These are phyloP conservation scores for Steinernema khuongi DNA, from an alignment of 1,140 invertebrate species.

Conservation along the genomic window DNA sequence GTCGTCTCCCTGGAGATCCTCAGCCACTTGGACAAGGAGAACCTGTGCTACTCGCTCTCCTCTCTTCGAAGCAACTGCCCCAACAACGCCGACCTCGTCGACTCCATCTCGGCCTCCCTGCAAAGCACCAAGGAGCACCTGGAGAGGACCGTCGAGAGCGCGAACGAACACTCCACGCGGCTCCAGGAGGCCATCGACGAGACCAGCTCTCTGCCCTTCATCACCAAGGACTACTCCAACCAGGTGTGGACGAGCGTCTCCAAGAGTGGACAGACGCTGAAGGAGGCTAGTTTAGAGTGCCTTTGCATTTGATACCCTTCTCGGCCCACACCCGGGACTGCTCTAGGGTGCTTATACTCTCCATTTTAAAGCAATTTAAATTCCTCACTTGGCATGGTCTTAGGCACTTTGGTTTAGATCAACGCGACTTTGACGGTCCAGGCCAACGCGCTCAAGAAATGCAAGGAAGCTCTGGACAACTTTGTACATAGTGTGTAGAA, in stretches of 20 bases:
- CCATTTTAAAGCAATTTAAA: too few species aligned
- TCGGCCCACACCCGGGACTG: too few species aligned
- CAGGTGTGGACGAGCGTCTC: background rate
- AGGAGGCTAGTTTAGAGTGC: too few species aligned
- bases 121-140: background rate
- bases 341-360: too few species aligned
- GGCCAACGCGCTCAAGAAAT: background rate
- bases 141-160: background rate
- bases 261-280: background rate
- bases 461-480: background rate
- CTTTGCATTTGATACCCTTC: too few species aligned
- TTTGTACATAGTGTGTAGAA: background rate
- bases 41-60: slow-evolving; percentile 4
- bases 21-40: background rate
- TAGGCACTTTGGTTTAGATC: background rate
- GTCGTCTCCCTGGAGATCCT: slow-evolving; percentile 2
- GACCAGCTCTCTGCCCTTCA: background rate
- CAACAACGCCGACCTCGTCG: background rate
- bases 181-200: background rate
- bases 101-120: background rate
- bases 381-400: background rate
- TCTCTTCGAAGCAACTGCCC: background rate
- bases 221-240: background rate
- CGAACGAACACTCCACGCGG: background rate
- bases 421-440: background rate